These are phyloP conservation scores for Albula goreensis DNA, from an alignment of 2,113 vertebrate species.

Conservation along the genomic window DNA sequence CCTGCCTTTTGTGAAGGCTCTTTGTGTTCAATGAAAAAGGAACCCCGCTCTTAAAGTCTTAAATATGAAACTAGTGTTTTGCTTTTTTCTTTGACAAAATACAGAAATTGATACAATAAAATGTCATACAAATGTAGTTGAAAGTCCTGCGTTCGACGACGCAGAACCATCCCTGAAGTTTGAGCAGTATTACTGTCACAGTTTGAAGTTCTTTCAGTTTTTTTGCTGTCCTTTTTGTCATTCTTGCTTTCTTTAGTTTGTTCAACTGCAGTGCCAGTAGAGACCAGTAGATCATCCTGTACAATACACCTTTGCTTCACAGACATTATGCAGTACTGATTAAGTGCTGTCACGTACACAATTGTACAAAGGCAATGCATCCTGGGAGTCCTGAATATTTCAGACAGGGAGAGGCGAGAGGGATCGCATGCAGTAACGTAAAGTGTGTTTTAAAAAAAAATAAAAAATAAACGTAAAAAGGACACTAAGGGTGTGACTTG, in stretches of 20 bases:
- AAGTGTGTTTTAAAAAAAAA: neutral
- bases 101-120: constrained; percentile 94
- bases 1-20: constrained; percentile 81
- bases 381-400: constrained; percentile 55
- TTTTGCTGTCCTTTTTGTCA: constrained; percentile 52
- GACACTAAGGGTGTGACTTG: neutral
- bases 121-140: constrained; percentile 86
- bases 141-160: constrained; percentile 77
- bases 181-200: constrained; percentile 85
- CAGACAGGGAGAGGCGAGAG: constrained; percentile 46
- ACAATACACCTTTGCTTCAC: constrained; percentile 82
- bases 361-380: constrained; percentile 66
- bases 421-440: too few relatives aligned
- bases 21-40: constrained; percentile 75
- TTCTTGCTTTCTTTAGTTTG: constrained; percentile 21
- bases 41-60: constrained; percentile 75
- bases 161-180: constrained; percentile 91
- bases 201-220: constrained; percentile 73
- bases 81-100: constrained; percentile 89
- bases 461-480: neutral
- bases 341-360: constrained; percentile 80
- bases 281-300: constrained; percentile 68
- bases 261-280: constrained; percentile 61
- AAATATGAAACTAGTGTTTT: constrained; percentile 98
- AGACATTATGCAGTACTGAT: constrained; percentile 83